A percentile compares a stretch with the other conserved stretches of the same genome.
Evolutionary conservation across 2,797 vertebrate species (phyloP).

Genomic region (Sebastes goodei): DNA sequence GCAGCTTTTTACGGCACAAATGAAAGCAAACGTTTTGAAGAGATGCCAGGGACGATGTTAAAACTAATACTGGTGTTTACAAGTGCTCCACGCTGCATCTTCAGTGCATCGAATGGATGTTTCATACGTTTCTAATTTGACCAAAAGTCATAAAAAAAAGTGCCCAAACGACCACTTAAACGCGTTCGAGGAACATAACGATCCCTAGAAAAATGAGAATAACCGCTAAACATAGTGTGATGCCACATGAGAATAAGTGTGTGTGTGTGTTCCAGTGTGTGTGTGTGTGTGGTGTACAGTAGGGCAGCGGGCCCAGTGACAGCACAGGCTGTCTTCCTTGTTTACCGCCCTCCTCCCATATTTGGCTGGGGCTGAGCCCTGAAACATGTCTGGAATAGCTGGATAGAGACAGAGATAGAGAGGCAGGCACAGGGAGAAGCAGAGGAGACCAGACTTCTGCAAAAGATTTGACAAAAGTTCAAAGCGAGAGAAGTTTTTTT

Average conservation of each 20-base stretch:
- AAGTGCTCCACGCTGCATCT: neutral
- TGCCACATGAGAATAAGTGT: neutral
- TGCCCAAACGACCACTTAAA: neutral
- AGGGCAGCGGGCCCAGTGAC: slow-evolving; percentile 44
- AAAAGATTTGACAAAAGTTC: neutral
- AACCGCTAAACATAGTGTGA: slow-evolving; percentile 10
- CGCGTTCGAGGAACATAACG: neutral
- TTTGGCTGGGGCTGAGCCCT: slow-evolving; percentile 85
- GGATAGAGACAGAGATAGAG: slow-evolving; percentile 63
- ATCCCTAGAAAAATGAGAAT: neutral
- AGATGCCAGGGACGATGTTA: neutral
- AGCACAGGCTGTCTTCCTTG: slow-evolving; percentile 61
- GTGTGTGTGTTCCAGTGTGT: slow-evolving; percentile 6
- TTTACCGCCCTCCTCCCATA: slow-evolving; percentile 84
- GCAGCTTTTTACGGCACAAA: neutral
- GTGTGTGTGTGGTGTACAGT: slow-evolving; percentile 41
- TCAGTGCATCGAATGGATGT: neutral
- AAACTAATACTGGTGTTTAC: neutral
- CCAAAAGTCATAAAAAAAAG: neutral
- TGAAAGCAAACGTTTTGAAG: neutral
- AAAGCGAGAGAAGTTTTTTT: neutral
- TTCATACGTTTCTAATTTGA: neutral
- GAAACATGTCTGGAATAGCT: slow-evolving; percentile 84
- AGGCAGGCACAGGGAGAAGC: slow-evolving; percentile 4
- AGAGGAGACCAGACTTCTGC: neutral